A percentile compares a stretch with the other conserved stretches of the same genome.
Conservation (phyloP, 1,140 invertebrate species). For the Panonychus citri region DNA sequence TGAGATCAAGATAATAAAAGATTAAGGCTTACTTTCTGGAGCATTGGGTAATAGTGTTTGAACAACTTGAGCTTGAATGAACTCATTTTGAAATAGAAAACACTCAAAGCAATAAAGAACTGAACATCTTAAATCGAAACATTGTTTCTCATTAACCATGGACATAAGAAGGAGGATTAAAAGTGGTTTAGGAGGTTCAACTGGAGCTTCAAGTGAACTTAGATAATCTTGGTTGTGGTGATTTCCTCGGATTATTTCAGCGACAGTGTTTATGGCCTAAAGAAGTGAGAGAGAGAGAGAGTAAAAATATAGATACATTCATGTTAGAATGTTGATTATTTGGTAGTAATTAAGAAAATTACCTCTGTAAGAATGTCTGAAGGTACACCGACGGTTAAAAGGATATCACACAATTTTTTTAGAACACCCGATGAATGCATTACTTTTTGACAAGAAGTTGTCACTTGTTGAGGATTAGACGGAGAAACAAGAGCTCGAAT, state of each 20-base stretch:
- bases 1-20: no score
- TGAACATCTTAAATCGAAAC: conserved; percentile 66
- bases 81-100: conserved; percentile 77
- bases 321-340: neutral
- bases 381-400: conserved; percentile 89
- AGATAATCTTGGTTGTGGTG: conserved; percentile 76
- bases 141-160: conserved; percentile 97
- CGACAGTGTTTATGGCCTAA: conserved; percentile 71
- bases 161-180: conserved; percentile 88
- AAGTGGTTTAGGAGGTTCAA: conserved; percentile 44
- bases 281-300: conserved; percentile 10
- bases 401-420: conserved; percentile 44
- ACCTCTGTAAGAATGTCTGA: conserved; percentile 76
- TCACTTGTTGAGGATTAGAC: conserved; percentile 50
- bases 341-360: neutral
- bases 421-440: conserved; percentile 59
- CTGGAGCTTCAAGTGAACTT: conserved; percentile 63
- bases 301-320: neutral
- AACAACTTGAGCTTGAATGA: conserved; percentile 50
- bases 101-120: conserved; percentile 94
- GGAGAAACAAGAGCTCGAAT: conserved; percentile 71
- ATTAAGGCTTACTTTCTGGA: no score
- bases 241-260: conserved; percentile 78
- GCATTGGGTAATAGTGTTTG: no score
- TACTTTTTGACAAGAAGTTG: conserved; percentile 57